A percentile compares a stretch with the other conserved stretches of the same genome.
phyloP scores from a whole-genome alignment of 2,113 vertebrate species.

The Dromas ardeola region DNA sequence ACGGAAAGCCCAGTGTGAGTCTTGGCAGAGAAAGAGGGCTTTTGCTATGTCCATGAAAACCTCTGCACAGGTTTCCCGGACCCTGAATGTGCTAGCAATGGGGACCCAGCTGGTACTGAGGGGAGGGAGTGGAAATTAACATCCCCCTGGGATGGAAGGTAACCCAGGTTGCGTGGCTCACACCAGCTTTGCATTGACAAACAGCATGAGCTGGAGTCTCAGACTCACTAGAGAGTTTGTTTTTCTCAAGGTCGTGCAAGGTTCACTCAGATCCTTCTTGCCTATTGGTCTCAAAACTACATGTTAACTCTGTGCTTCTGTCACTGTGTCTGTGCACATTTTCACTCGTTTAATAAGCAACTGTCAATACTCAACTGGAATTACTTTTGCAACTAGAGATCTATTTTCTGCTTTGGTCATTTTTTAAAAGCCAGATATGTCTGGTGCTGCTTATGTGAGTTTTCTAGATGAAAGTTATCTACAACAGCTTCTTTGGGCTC shows the following conservation, averaged over 20 bases:
- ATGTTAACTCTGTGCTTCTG: background rate
- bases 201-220: background rate
- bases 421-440: background rate
- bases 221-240: background rate
- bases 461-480: background rate
- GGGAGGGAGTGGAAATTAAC: background rate
- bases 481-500: background rate
- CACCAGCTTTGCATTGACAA: background rate
- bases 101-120: constrained; percentile 42
- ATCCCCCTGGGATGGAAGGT: background rate
- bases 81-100: background rate
- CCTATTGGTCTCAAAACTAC: background rate
- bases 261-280: background rate
- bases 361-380: background rate
- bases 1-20: constrained; percentile 53
- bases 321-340: background rate
- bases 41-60: constrained; percentile 45
- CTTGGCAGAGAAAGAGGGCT: constrained; percentile 37
- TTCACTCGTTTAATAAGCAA: background rate
- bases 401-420: background rate
- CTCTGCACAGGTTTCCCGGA: constrained; percentile 40
- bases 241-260: background rate
- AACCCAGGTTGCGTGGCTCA: background rate
- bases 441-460: background rate
- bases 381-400: background rate